phyloP scores from a whole-genome alignment of 2,888 invertebrate species.

The Aporophyla nigra region DNA sequence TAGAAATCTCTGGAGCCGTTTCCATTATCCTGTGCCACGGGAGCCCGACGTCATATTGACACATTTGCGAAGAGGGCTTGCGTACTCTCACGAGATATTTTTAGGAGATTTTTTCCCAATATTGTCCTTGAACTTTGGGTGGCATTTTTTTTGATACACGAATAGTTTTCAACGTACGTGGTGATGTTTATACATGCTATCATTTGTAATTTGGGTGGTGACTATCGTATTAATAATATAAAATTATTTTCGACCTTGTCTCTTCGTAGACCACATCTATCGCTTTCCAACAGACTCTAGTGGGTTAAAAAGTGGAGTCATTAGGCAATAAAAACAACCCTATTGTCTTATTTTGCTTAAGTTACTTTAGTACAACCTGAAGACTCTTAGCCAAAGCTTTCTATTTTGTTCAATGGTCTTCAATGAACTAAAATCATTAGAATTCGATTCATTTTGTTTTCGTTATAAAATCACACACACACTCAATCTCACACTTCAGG shows the following conservation, averaged over 20 bases:
- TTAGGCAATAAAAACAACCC: background rate
- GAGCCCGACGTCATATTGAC: conserved; percentile 41
- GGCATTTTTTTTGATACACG: background rate
- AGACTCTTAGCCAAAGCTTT: background rate
- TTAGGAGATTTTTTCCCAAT: conserved; percentile 3
- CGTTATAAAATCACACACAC: no score
- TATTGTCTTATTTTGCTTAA: background rate
- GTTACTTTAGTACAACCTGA: background rate
- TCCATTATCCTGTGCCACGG: conserved; percentile 52
- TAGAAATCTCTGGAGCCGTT: conserved; percentile 39
- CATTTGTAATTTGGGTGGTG: background rate
- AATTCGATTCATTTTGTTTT: background rate
- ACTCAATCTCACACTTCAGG: no score
- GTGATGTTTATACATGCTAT: background rate
- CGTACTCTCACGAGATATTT: conserved; percentile 26
- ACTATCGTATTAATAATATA: background rate
- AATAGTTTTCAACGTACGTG: background rate
- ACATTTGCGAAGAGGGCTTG: conserved; percentile 42
- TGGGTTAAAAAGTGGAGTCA: no score
- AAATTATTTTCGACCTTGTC: background rate
- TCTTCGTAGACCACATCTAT: background rate
- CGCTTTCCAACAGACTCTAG: background rate
- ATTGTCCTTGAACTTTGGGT: conserved; percentile 13
- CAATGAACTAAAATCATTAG: background rate
- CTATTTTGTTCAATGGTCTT: no score